phyloP scores from a whole-genome alignment of 2,797 vertebrate species.

The Microctenopoma stevenorrisi region DNA sequence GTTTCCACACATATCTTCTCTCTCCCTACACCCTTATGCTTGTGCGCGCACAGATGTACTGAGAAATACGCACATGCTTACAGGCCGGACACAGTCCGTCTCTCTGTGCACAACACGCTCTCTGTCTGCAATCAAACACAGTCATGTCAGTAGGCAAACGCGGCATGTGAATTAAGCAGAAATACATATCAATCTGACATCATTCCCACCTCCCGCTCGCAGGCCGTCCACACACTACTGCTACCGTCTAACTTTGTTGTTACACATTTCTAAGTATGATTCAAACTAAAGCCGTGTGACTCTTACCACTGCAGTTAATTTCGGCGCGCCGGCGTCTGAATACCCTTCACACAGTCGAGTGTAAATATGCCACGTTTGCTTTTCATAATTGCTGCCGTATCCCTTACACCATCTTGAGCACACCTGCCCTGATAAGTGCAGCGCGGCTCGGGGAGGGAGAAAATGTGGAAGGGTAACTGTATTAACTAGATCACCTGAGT shows the following conservation, averaged over 20 bases:
- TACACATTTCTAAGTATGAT: slow-evolving; percentile 1
- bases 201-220: slow-evolving; percentile 57
- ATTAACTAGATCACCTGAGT: slow-evolving; percentile 20
- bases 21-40: slow-evolving; percentile 39
- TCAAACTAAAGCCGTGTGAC: slow-evolving; percentile 24
- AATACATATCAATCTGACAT: slow-evolving; percentile 69
- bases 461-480: slow-evolving; percentile 9
- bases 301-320: slow-evolving; percentile 57
- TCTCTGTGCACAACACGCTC: slow-evolving; percentile 34
- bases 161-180: slow-evolving; percentile 47
- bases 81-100: slow-evolving; percentile 33
- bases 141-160: slow-evolving; percentile 60
- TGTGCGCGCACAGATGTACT: slow-evolving; percentile 12
- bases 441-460: background rate
- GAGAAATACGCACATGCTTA: slow-evolving; percentile 36
- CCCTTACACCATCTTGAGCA: slow-evolving; percentile 35
- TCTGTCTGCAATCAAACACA: slow-evolving; percentile 69
- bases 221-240: background rate
- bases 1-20: slow-evolving; percentile 75
- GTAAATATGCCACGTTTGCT: slow-evolving; percentile 56
- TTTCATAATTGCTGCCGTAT: slow-evolving; percentile 48
- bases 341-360: slow-evolving; percentile 19
- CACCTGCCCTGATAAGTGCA: slow-evolving; percentile 13
- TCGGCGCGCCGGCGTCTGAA: slow-evolving; percentile 46
- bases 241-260: too few relatives aligned